Evolutionary conservation across 2,888 invertebrate species (phyloP), one percentile per base, ranked within the genome.

Genomic region (Melikaiella ostensackeni): DNA sequence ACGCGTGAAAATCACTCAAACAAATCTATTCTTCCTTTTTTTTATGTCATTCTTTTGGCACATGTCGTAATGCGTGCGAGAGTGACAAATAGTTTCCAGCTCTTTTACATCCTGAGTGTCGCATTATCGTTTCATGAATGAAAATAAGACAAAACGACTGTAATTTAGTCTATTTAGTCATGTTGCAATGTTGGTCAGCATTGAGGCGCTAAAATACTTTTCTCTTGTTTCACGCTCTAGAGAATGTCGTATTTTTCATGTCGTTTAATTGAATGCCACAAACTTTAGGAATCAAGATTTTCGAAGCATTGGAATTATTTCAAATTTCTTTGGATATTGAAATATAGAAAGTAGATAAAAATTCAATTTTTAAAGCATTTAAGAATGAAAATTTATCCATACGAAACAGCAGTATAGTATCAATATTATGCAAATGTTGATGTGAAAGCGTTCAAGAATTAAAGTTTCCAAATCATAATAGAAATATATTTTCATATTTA

Each of bases 11-110:
- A 61, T 61, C 27, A 30, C 0, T 62, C 9, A n/a, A n/a, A 61
- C 61, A 33, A 62, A 19, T 62, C 57, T 24, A 33, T 62, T 19
- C 62, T 33, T 62, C 33, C 33, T 62, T 62, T 30, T 24, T 19
- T 33, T 2, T 30, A n/a, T 30, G 33, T 62, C n/a, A 62, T 62
- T 62, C 35, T 62, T 62, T 33, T 62, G 62, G 62, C 62, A 30
- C 62, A 62, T 33, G 62, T 35, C 62, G 62, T 33, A 33, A 62
- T 35, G 35, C 62, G 33, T 57, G 21, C 62, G n/a, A 30, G 62
- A 62, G 33, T 62, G 62, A 62, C 35, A 62, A 62, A 62, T 62
- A 35, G 35, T 62, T 62, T 62, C 62, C 62, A 62, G 62, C 35
- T 62, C 62, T 35, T 62, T 62, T 8, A 62, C 62, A 62, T 62